Percentiles rank a stretch among this genome's conserved stretches.
These are phyloP conservation scores for Eospalax fontanierii DNA, from an alignment of 2,797 vertebrate genomes.

Conservation along the genomic window DNA sequence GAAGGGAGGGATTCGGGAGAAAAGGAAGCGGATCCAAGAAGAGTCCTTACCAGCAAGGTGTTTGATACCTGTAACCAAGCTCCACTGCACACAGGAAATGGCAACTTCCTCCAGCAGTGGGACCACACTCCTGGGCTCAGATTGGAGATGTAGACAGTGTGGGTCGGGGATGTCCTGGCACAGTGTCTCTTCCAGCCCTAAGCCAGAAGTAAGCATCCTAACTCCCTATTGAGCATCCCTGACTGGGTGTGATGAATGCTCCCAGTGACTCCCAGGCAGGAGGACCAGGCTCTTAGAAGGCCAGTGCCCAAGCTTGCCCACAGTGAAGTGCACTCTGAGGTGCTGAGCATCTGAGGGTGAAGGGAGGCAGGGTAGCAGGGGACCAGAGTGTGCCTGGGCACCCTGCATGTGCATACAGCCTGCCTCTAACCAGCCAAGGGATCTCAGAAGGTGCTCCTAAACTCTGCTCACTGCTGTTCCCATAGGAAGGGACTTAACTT, in stretches of 20 bases:
- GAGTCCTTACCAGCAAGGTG: not conserved
- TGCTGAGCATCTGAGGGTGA: not conserved
- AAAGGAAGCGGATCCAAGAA: not conserved
- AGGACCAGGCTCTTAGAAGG: not conserved
- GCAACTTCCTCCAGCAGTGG: not conserved
- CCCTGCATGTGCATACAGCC: not conserved
- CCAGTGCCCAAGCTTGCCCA: not conserved
- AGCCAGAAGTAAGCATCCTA: not conserved
- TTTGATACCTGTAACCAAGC: fast-evolving
- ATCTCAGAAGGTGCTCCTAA: not conserved
- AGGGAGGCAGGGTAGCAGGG: not conserved
- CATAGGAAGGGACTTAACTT: not conserved
- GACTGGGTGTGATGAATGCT: not conserved
- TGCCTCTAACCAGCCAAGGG: fast-evolving
- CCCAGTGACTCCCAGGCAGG: not conserved
- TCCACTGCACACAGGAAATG: too few relatives aligned
- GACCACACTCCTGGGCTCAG: fast-evolving
- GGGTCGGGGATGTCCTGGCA: fast-evolving
- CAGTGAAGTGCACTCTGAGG: not conserved
- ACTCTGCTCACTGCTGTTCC: not conserved
- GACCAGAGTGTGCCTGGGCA: not conserved
- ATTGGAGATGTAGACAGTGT: not conserved
- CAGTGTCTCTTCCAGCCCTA: too few relatives aligned
- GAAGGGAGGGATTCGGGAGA: not conserved
- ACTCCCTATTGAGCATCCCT: too few relatives aligned